Conservation (phyloP, 2,888 invertebrate species). For the Psylliodes chrysocephalus region DNA sequence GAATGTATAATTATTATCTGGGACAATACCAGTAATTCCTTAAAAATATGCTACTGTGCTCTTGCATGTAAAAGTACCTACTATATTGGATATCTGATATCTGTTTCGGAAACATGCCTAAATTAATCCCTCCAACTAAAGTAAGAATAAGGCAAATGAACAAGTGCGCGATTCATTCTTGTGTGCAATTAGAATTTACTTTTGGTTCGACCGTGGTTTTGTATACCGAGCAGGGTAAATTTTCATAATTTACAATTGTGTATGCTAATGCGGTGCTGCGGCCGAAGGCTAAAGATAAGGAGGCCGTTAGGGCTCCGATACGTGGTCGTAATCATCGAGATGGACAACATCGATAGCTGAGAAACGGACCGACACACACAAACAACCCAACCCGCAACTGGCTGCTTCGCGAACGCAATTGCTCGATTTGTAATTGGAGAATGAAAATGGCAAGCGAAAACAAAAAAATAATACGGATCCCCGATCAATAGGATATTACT, state of each 20-base stretch:
- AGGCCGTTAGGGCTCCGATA: slow-evolving; percentile 24
- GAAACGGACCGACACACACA: slow-evolving; percentile 41
- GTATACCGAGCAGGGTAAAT: slow-evolving; percentile 39
- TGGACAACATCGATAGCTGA: slow-evolving; percentile 59
- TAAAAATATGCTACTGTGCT: no score
- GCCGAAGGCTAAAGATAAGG: slow-evolving; percentile 42
- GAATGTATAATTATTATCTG: no score
- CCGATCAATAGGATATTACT: no score
- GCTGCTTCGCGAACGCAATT: background rate
- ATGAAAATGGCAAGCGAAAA: background rate
- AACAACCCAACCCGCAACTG: slow-evolving; percentile 1
- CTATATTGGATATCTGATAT: no score
- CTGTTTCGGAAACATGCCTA: no score
- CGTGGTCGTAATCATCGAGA: slow-evolving; percentile 60
- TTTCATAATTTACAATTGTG: slow-evolving; percentile 62
- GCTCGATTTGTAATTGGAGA: background rate
- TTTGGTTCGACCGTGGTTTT: background rate
- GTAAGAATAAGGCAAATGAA: no score
- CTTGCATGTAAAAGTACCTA: no score
- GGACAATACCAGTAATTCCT: no score
- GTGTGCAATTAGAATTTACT: slow-evolving; percentile 1
- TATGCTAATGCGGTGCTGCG: slow-evolving; percentile 57
- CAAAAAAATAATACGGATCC: background rate
- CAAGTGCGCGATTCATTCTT: background rate
- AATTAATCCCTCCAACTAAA: no score